phyloP scores from a whole-genome alignment of 2,888 invertebrate genomes.

The Chorisops tibialis region DNA sequence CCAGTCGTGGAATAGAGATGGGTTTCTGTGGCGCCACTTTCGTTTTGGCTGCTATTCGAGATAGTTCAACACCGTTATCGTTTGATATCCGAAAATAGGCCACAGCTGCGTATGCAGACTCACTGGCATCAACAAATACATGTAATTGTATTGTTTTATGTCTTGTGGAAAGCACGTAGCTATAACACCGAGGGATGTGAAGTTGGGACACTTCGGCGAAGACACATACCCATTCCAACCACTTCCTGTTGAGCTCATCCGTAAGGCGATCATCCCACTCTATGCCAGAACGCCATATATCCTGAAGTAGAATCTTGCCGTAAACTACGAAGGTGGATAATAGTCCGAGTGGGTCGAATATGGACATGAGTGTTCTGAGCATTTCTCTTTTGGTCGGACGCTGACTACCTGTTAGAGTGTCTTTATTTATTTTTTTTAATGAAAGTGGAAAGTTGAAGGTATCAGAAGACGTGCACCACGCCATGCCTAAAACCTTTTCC shows the following conservation, averaged over 20 bases:
- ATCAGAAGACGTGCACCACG: conserved; percentile 33
- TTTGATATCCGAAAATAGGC: not conserved
- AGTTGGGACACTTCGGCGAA: conserved; percentile 21
- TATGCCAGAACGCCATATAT: conserved; percentile 34
- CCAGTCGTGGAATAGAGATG: conserved; percentile 24
- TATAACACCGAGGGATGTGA: conserved; percentile 31
- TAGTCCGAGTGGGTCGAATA: conserved; percentile 41
- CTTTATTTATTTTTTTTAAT: not conserved
- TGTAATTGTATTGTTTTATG: conserved; percentile 13
- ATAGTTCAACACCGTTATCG: not conserved
- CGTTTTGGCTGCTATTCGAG: not conserved
- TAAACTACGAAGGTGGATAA: conserved; percentile 35
- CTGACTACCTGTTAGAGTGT: conserved; percentile 22
- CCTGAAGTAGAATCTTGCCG: conserved; percentile 37
- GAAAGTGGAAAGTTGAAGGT: conserved; percentile 33
- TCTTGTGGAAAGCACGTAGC: not conserved
- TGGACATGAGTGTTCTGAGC: conserved; percentile 37
- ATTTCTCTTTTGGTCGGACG: conserved; percentile 36
- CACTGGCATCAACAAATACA: conserved; percentile 7
- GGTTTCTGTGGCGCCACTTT: conserved; percentile 20
- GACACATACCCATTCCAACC: conserved; percentile 25
- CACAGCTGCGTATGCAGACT: conserved; percentile 1
- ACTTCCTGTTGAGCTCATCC: conserved; percentile 4
- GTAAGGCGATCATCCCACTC: conserved; percentile 32
- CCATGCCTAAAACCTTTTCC: conserved; percentile 29